Conservation (phyloP, 2,113 vertebrate genomes). For the Sylvia atricapilla region DNA sequence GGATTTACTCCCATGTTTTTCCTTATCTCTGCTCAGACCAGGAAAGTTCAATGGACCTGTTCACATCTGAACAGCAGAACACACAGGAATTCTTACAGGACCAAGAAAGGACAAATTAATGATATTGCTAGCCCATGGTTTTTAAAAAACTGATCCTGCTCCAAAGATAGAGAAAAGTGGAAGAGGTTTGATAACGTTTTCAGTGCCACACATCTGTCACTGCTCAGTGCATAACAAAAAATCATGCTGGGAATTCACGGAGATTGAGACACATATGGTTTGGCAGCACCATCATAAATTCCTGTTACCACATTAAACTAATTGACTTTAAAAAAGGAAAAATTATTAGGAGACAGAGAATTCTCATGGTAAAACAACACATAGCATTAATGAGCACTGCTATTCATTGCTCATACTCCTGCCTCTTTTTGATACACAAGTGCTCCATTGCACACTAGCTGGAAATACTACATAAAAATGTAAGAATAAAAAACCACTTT, state of each 20-base stretch:
- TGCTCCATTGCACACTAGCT: background rate
- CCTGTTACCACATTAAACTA: background rate
- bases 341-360: constrained; percentile 21
- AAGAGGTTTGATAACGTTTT: background rate
- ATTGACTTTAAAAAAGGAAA: constrained; percentile 29
- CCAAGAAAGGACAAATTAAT: background rate
- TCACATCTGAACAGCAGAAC: background rate
- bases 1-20: background rate
- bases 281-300: constrained; percentile 7
- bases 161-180: background rate
- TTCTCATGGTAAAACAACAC: background rate
- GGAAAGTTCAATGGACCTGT: background rate
- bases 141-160: background rate
- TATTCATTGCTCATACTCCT: background rate
- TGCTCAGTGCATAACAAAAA: background rate
- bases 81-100: background rate
- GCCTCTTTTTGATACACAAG: background rate
- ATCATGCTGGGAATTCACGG: background rate
- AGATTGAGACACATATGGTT: constrained; percentile 24
- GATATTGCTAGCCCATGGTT: background rate
- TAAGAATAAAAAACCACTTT: background rate
- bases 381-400: background rate
- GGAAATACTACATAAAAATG: background rate
- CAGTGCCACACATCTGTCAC: constrained; percentile 52
- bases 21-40: background rate